Percentiles rank a stretch among this genome's conserved stretches.
Conservation (phyloP, 2,888 invertebrate species). For the Stramonita haemastoma region DNA sequence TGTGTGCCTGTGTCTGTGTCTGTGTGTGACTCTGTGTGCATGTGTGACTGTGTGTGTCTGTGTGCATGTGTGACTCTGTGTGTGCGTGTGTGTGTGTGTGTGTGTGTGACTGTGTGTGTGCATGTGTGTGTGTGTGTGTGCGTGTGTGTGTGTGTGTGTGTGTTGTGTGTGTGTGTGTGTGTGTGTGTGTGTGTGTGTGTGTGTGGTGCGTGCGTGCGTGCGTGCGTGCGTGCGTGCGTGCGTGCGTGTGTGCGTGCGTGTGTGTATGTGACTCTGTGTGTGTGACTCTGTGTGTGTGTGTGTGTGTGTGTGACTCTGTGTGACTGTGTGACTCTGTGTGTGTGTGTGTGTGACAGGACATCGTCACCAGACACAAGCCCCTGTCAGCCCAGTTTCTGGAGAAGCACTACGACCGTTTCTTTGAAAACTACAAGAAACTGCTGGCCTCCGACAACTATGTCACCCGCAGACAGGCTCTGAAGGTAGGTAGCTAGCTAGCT, state of each 20-base stretch:
- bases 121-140: too few species aligned
- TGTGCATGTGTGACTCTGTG: too few species aligned
- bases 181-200: background rate
- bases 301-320: background rate
- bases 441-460: conserved; percentile 99
- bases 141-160: too few species aligned
- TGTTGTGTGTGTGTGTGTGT: too few species aligned
- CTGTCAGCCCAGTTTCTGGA: conserved; percentile 99
- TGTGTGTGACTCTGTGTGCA: too few species aligned
- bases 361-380: conserved; percentile 82
- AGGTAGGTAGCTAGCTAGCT: conserved; percentile 78
- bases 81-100: too few species aligned
- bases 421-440: conserved; percentile 96
- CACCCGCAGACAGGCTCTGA: conserved; percentile 98
- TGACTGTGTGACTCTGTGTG: background rate
- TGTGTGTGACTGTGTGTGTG: too few species aligned
- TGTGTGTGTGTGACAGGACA: conserved; percentile 75
- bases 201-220: background rate
- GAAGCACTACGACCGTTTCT: conserved; percentile 98
- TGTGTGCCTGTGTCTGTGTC: too few species aligned
- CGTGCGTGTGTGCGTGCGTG: background rate
- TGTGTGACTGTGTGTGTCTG: too few species aligned
- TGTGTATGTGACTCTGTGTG: background rate
- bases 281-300: background rate
- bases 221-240: background rate